Evolutionary conservation across 1,140 invertebrate species (phyloP), one percentile per base, ranked within the genome.

Genomic region (Ganaspis sp.): DNA sequence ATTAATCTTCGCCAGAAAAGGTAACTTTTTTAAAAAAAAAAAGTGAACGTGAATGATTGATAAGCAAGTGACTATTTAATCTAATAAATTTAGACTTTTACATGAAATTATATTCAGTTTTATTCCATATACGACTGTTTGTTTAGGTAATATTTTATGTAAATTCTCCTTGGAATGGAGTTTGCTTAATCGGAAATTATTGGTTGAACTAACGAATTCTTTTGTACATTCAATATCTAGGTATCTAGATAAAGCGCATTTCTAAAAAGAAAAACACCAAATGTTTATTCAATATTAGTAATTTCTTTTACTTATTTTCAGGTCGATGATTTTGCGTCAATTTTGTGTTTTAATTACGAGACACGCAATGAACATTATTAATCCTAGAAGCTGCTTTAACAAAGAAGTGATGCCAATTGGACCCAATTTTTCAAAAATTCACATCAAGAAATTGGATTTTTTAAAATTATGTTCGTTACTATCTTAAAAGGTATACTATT

Each of bases 101-200:
- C n/a, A 45, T 15, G 12, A 15, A n/a, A n/a, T 45, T 15, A 45
- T 45, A 45, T 45, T 45, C 42, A 45, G n/a, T 45, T 45, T 45
- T 45, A 45, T 45, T 45, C 42, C 42, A 45, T 45, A 45, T 15
- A n/a, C n/a, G 42, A 45, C 42, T 45, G 42, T 45, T 45, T 45
- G n/a, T 45, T 45, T 45, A 34, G 29, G 29, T 34, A 45, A 45
- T 45, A 45, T 45, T 45, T 45, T 45, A 45, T 45, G 42, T 45
- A 45, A 45, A 4, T 45, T 12, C 17, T n/a, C 45, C 17, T 49
- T 49, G n/a, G 45, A 49, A 49, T 49, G 17, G 12, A 49, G 45
- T 49, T 49, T 49, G 8, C n/a, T 49, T 17, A 49, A 4, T 49
- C 17, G 5, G 12, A n/a, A 45, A 45, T 45, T 45, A 45, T 45